These are phyloP conservation scores for Cheumatopsyche charites DNA, from an alignment of 1,140 invertebrate species.

Conservation along the genomic window DNA sequence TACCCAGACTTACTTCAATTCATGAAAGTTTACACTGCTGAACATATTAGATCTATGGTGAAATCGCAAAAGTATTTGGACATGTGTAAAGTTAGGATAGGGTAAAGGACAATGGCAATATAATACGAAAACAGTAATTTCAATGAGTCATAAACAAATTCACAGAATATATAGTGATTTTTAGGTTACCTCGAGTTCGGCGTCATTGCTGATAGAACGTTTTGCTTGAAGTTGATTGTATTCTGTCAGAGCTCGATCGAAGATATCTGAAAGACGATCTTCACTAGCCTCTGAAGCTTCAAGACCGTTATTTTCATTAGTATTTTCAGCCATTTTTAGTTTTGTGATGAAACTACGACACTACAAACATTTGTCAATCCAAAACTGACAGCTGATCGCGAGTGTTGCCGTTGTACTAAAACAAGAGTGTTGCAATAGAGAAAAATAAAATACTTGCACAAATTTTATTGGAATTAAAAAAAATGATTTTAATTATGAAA, in stretches of 20 bases:
- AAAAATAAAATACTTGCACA: too few species aligned
- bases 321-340: background rate
- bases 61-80: background rate
- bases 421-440: background rate
- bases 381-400: background rate
- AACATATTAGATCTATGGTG: too few species aligned
- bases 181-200: constrained; percentile 52
- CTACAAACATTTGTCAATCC: background rate
- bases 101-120: too few species aligned
- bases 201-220: background rate
- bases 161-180: background rate
- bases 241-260: constrained; percentile 56
- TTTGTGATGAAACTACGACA: background rate
- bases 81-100: too few species aligned
- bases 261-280: constrained; percentile 54
- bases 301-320: background rate
- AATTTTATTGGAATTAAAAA: too few species aligned
- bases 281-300: constrained; percentile 48
- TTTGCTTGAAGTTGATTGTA: constrained; percentile 54
- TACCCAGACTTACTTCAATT: too few species aligned
- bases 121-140: background rate
- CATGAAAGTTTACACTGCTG: too few species aligned
- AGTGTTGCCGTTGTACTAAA: background rate
- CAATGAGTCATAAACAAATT: background rate
- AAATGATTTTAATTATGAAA: too few species aligned